Evolutionary conservation across 2,113 vertebrate species (phyloP).

Genomic region (Mormoops blainvillei): DNA sequence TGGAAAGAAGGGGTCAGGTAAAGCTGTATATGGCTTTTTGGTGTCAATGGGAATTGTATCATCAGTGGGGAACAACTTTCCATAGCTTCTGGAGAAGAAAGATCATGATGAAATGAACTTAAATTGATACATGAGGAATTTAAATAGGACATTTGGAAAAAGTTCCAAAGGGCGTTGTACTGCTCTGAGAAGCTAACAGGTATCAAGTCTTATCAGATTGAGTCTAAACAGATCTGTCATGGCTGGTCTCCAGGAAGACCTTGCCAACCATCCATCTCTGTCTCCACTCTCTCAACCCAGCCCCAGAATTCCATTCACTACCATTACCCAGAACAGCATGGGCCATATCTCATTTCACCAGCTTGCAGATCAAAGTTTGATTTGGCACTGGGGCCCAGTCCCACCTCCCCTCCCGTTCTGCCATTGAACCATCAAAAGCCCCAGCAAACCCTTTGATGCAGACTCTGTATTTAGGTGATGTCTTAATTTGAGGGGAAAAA

Average conservation of each 20-base stretch:
- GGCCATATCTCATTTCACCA: not conserved
- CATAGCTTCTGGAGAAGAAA: not conserved
- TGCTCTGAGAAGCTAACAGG: not conserved
- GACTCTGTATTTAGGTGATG: conserved; percentile 17
- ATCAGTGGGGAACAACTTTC: not conserved
- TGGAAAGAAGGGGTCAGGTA: not conserved
- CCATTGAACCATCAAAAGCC: not conserved
- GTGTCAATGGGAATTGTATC: not conserved
- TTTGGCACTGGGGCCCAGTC: not conserved
- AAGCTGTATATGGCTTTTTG: not conserved
- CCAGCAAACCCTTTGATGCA: not conserved
- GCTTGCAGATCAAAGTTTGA: not conserved
- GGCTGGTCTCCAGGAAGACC: not conserved
- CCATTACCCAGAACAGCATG: accelerated
- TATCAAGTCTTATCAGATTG: not conserved
- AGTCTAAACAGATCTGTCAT: not conserved
- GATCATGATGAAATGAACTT: not conserved
- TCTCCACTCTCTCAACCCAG: not conserved
- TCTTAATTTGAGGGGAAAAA: conserved; percentile 50
- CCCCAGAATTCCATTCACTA: too few species aligned
- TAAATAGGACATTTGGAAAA: not conserved
- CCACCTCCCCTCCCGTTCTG: not conserved
- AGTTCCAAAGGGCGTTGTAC: not conserved
- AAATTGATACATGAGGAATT: not conserved
- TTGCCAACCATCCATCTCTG: not conserved